These are phyloP conservation scores for Lasiurus borealis DNA, from an alignment of 2,113 vertebrate species.

Conservation along the genomic window DNA sequence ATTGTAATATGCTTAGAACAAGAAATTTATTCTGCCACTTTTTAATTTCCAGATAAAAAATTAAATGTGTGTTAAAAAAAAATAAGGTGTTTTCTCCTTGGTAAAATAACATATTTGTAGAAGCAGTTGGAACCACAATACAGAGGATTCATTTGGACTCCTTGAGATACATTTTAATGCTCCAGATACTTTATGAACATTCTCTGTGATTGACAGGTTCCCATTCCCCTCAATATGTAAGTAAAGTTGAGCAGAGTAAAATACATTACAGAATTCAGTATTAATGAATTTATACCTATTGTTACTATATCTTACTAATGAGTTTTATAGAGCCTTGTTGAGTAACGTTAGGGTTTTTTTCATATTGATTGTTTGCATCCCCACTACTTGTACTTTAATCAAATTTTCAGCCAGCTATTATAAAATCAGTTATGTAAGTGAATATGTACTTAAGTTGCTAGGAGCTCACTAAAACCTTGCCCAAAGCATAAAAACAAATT, in stretches of 20 bases:
- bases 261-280: not conserved
- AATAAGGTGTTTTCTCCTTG: not conserved
- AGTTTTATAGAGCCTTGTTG: conserved; percentile 15
- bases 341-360: conserved; percentile 14
- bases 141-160: not conserved
- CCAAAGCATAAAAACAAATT: conserved; percentile 1
- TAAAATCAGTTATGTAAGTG: conserved; percentile 22
- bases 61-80: not conserved
- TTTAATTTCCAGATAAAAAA: conserved; percentile 3
- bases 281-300: conserved; percentile 1
- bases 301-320: conserved; percentile 5
- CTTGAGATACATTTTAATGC: conserved; percentile 29
- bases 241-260: conserved; percentile 39
- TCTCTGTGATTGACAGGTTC: conserved; percentile 8
- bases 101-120: conserved; percentile 14
- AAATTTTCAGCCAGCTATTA: conserved; percentile 3
- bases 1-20: not conserved
- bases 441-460: not conserved
- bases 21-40: not conserved
- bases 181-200: not conserved
- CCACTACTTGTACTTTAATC: not conserved
- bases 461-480: conserved; percentile 17
- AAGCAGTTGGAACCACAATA: not conserved
- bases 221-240: not conserved
- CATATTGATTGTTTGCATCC: not conserved